Base-by-base conservation (phyloP, 2,113 vertebrate species). In the Glaucidium brasilianum region DNA sequence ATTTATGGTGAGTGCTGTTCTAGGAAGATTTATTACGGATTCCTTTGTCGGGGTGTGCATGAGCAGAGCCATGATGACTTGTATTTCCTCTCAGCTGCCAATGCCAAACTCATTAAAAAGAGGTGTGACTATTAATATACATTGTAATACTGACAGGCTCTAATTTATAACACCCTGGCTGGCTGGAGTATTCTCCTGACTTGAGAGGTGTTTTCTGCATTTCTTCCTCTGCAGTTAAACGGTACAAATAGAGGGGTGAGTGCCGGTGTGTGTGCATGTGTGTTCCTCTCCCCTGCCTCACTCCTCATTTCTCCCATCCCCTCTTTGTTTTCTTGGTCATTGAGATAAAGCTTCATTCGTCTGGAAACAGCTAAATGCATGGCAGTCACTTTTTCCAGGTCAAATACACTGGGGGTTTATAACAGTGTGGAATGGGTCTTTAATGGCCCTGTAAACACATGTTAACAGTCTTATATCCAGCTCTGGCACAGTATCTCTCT, bases 21-120 rank as follows among this genome's bases (percentile, higher is more conserved):
- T 98, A 98, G 98, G 98, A 99, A 99, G 99, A 99, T 99, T 99
- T 99, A 99, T 99, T 99, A 99, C 98, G 97, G 99, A 99, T 99
- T 99, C 99, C 99, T 99, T 99, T 99, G 99, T 99, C 98, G 98
- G 99, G 98, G 99, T 99, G 98, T 99, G 99, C 99, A 98, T 98
- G 99, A 99, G 98, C 99, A 99, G 98, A 98, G 98, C 99, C 98
- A 98, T 99, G 99, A 99, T 99, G 99, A 99, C 99, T 99, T 99
- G 99, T 99, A 99, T 99, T 99, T 99, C 99, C 99, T 99, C 99
- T 99, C 99, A 99, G 99, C 99, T 99, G 99, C 99, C 99, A 99
- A 99, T 99, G 99, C 99, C 99, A 99, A 99, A 99, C 99, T 99
- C 99, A 99, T 99, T 99, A 99, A 99, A 99, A 99, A 99, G 99